Base-by-base conservation (phyloP, 2,797 vertebrate genomes). In the Melanotaenia maccullochi region DNA sequence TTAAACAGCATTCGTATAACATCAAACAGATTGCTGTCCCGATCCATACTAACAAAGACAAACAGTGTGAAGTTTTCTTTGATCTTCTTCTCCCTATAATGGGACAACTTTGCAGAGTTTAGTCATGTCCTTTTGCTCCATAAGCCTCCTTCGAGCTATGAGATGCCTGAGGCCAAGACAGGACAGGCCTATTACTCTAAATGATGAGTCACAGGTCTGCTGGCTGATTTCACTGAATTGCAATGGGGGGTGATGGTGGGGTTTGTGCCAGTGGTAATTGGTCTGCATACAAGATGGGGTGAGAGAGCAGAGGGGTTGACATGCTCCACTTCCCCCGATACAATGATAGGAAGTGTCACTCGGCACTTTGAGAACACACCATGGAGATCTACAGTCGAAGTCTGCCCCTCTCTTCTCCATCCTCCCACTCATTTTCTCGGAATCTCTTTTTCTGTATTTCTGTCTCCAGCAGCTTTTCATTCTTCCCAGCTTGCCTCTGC, bases 131-230 rank as follows among this genome's bases (percentile, higher is more conserved):
- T 52, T 35, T 11, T 16, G 70, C 63, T 79, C 67, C 63, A 63
- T 28, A 24, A 68, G 47, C 42, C 47, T 83, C 68, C 30, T 63
- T 52, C 64, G 22, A 49, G 65, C 70, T 0, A 25, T 28, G 54
- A 59, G 62, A 49, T 61, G 78, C 77, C 69, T 42, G 52, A 78
- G 75, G 75, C 82, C 70, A 58, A 30, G 1, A 22, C 68, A 60
- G 79, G 55, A 81, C 75, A 67, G 69, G 60, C 69, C 69, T 56
- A 54, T 83, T 84, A 82, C 73, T 82, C 68, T 68, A 73, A 87
- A 64, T 75, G 88, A 85, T 89, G 86, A 91, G 75, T 91, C 88
- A 89, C 75, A 62, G 76, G 68, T 84, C 75, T 75, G 73, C 78
- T 51, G 75, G 71, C 36, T 62, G 73, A 84, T 83, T 82, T 69